Evolutionary conservation across 2,888 invertebrate genomes (phyloP).

Genomic region (Cremastobaeus sp.): DNA sequence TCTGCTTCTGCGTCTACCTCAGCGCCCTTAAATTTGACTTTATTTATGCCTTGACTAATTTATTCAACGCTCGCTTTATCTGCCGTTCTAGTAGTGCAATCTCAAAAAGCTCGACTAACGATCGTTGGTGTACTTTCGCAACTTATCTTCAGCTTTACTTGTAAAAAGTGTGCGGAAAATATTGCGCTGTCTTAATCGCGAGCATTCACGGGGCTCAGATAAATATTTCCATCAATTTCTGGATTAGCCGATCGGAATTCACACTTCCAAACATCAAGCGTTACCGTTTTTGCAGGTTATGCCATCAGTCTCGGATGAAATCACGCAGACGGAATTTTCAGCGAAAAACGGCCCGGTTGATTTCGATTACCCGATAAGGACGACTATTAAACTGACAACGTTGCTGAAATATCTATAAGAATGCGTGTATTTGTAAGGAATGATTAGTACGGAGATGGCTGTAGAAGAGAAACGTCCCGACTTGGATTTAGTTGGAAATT

Average conservation of each 20-base stretch:
- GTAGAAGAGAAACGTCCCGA: constrained; percentile 62
- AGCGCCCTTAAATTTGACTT: constrained; percentile 77
- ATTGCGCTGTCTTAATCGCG: constrained; percentile 53
- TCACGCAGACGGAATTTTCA: too few species aligned
- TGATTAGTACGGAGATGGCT: constrained; percentile 59
- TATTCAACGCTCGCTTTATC: constrained; percentile 73
- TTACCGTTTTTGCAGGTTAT: too few species aligned
- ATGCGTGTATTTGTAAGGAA: constrained; percentile 45
- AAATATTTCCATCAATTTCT: too few species aligned
- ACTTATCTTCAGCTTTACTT: constrained; percentile 55
- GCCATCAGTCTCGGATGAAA: too few species aligned
- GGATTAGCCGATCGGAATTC: too few species aligned
- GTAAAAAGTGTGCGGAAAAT: constrained; percentile 47
- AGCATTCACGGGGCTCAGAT: background rate
- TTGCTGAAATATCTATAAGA: constrained; percentile 45
- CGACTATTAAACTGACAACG: background rate
- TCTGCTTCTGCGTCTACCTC: constrained; percentile 62
- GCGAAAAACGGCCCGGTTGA: too few species aligned
- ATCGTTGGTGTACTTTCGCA: constrained; percentile 55
- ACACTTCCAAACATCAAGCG: too few species aligned
- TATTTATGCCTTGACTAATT: constrained; percentile 73
- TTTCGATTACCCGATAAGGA: constrained; percentile 3
- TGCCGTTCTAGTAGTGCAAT: constrained; percentile 69
- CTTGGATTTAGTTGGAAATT: constrained; percentile 67
- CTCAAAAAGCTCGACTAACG: constrained; percentile 67